These are phyloP conservation scores for Varanus komodoensis DNA, from an alignment of 2,113 vertebrate species.

Conservation along the genomic window DNA sequence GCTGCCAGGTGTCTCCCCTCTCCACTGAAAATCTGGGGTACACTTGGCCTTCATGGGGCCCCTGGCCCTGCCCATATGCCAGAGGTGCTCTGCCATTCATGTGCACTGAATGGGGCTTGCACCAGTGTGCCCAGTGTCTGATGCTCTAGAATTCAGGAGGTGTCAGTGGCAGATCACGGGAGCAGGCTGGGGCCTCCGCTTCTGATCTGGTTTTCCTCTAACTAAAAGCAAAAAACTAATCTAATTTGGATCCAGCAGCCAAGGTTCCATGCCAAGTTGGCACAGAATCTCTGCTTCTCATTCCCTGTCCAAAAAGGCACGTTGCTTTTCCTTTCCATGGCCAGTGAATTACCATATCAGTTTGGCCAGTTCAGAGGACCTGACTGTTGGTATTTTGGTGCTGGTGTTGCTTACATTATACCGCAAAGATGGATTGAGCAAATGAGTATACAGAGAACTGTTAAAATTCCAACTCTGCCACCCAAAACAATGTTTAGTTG, in stretches of 20 bases:
- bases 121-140: neutral
- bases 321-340: neutral
- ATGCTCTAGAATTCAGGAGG: conserved; percentile 52
- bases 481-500: conserved; percentile 62
- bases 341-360: conserved; percentile 61
- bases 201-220: conserved; percentile 45
- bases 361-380: conserved; percentile 14
- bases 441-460: conserved; percentile 49
- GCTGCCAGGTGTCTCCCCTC: neutral
- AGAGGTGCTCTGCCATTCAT: conserved; percentile 33
- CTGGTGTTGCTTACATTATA: conserved; percentile 43
- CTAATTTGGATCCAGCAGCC: conserved; percentile 67
- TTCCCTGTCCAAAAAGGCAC: neutral
- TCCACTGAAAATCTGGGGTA: too few species aligned
- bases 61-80: neutral
- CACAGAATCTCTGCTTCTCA: conserved; percentile 43
- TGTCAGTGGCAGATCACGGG: conserved; percentile 59
- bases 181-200: conserved; percentile 5
- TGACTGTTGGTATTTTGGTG: conserved; percentile 58
- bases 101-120: neutral
- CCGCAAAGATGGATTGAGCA: conserved; percentile 38
- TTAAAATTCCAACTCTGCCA: conserved; percentile 60
- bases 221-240: conserved; percentile 69
- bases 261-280: conserved; percentile 68
- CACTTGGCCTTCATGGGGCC: neutral